Evolutionary conservation across 2,888 invertebrate genomes (phyloP), one percentile per base, ranked within the genome.

Genomic region (Hirudinaria manillensis): DNA sequence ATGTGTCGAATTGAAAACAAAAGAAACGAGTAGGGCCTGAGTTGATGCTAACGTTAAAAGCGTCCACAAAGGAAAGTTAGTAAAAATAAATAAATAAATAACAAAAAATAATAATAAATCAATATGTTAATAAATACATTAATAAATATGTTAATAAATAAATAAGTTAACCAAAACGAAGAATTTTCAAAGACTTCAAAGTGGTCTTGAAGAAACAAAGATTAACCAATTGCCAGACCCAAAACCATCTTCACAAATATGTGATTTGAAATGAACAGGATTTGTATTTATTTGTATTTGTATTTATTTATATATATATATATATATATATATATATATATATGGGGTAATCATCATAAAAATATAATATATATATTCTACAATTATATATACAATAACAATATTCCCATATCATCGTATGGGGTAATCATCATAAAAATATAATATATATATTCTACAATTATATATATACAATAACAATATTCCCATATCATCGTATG

Each of bases 291-390:
- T 72, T 24, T 53, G 19, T 72, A 38, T 21, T 24, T 72, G 27
- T 72, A n/a, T 72, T 13, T 24, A 38, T 53, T 10, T 72, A 29
- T 72, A 38, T 72, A 13, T 72, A 29, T 72, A 38, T 55, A n/a
- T 72, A 29, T 72, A 38, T 72, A 38, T 53, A 55, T 72, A 38
- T 53, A 13, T 72, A 29, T 53, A 38, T 72, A n/a, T 53, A 24
- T 72, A 38, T 53, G 16, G 45, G 53, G 45, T 24, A 53, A n/a
- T 72, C 7, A 53, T 24, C 53, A n/a, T 72, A 29, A 21, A 55
- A 21, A 38, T 55, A n/a, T 70, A 32, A 32, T 70, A 34, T 16
- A 32, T 70, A 32, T 70, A 24, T 70, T 16, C 53, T 53, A 53
- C 53, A 53, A 16, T 16, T 53, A 53, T 21, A 53, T 53, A 53